phyloP scores from a whole-genome alignment of 2,888 invertebrate species.

The Anarsia innoxiella region DNA sequence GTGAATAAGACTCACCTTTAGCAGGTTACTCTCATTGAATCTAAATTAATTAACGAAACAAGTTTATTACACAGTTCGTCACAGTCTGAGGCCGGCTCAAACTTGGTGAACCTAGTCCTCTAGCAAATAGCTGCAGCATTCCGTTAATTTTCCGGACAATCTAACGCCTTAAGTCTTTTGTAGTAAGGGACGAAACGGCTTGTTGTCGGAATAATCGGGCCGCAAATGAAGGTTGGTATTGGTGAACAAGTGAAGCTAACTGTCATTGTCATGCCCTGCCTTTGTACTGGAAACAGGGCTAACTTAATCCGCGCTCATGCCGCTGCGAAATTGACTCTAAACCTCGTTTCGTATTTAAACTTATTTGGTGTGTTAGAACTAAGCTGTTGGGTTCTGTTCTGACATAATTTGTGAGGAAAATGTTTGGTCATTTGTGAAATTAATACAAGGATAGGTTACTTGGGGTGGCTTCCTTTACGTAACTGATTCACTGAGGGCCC shows the following conservation, averaged over 20 bases:
- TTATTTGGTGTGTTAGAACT: too few species aligned
- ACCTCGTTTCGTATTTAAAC: conserved; percentile 32
- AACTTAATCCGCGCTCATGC: conserved; percentile 45
- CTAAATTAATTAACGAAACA: conserved; percentile 25
- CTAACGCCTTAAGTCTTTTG: too few species aligned
- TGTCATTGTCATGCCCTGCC: conserved; percentile 51
- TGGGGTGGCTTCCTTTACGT: too few species aligned
- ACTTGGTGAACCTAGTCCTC: conserved; percentile 46
- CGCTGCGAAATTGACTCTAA: conserved; percentile 38
- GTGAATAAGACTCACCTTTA: too few species aligned
- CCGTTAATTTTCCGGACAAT: conserved; percentile 27
- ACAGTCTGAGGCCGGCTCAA: conserved; percentile 41
- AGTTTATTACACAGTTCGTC: conserved; percentile 41
- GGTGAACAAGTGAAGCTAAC: conserved; percentile 46
- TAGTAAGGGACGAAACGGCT: too few species aligned
- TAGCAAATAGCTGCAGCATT: too few species aligned
- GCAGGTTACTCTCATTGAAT: too few species aligned
- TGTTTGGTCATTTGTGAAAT: too few species aligned
- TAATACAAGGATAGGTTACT: too few species aligned
- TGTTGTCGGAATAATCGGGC: background rate
- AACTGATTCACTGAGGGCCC: too few species aligned
- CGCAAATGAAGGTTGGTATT: background rate
- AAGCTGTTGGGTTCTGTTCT: too few species aligned
- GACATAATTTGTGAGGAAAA: too few species aligned
- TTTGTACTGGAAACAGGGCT: conserved; percentile 41